Conservation (phyloP, 2,113 vertebrate genomes). For the Engraulis encrasicolus region DNA sequence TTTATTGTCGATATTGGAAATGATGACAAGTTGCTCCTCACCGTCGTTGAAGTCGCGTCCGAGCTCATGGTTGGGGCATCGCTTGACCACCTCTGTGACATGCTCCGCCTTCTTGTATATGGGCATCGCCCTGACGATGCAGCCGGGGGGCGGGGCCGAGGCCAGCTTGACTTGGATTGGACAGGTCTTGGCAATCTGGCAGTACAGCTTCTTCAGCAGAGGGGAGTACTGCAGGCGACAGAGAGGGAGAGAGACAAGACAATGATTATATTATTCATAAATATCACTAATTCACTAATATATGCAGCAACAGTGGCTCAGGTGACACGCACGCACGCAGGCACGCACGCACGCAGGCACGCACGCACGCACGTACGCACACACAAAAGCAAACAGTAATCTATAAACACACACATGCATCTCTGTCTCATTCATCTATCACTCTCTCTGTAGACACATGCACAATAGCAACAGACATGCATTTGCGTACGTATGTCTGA, state of each 20-base stretch:
- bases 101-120: constrained; percentile 98
- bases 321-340: too few species aligned
- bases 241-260: constrained; percentile 30
- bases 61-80: constrained; percentile 96
- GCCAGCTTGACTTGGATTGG: constrained; percentile 97
- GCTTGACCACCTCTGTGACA: constrained; percentile 95
- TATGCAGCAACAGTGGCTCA: too few species aligned
- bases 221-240: constrained; percentile 94
- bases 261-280: not conserved
- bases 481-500: too few species aligned
- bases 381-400: too few species aligned
- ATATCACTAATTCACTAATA: too few species aligned
- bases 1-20: not conserved
- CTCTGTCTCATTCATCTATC: too few species aligned
- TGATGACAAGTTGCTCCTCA: too few species aligned
- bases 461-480: too few species aligned
- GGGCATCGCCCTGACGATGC: constrained; percentile 93
- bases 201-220: constrained; percentile 97
- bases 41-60: constrained; percentile 96
- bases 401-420: not conserved
- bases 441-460: too few species aligned
- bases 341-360: not conserved
- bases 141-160: constrained; percentile 83
- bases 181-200: constrained; percentile 97
- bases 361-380: not conserved